These are phyloP conservation scores for Aporophyla lueneburgensis DNA, from an alignment of 2,888 invertebrate genomes.

Conservation along the genomic window DNA sequence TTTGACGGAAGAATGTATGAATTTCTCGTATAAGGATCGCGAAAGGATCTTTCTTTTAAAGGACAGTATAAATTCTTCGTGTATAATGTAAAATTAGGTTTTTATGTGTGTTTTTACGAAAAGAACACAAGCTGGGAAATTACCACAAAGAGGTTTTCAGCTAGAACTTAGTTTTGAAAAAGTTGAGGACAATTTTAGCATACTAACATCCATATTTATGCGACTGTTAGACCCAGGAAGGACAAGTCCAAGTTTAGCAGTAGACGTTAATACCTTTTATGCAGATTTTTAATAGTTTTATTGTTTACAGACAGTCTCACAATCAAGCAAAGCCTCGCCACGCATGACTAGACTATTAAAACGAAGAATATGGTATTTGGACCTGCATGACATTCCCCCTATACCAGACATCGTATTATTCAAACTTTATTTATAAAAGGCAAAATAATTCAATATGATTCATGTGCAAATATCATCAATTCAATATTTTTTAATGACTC, in stretches of 20 bases:
- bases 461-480: slow-evolving; percentile 47
- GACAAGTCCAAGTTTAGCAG: no score
- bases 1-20: slow-evolving; percentile 33
- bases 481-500: slow-evolving; percentile 53
- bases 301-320: background rate
- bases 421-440: slow-evolving; percentile 3
- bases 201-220: background rate
- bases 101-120: no score
- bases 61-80: background rate
- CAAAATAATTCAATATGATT: slow-evolving; percentile 33
- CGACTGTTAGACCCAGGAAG: background rate
- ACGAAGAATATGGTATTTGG: background rate
- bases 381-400: background rate
- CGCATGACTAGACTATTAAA: slow-evolving; percentile 1
- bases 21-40: slow-evolving; percentile 13
- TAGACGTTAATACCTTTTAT: background rate
- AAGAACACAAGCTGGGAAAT: background rate
- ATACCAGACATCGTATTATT: slow-evolving; percentile 1
- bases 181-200: background rate
- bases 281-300: background rate
- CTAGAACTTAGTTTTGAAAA: background rate
- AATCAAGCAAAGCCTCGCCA: background rate
- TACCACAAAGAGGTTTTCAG: background rate
- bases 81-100: slow-evolving; percentile 2
- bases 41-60: background rate